phyloP scores from a whole-genome alignment of 2,888 invertebrate species.

The Microctonus brassicae region DNA sequence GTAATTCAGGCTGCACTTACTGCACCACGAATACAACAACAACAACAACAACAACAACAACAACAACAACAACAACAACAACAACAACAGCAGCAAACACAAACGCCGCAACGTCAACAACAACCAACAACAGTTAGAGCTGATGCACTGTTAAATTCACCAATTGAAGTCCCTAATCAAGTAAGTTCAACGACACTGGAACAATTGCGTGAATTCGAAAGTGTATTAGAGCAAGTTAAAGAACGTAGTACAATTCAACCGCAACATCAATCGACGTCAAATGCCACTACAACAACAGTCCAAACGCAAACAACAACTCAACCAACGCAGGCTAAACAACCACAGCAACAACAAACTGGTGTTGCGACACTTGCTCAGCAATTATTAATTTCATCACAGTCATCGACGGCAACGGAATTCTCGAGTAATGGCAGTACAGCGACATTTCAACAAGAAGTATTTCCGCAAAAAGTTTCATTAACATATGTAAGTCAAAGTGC shows the following conservation, averaged over 20 bases:
- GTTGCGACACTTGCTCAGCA: conserved; percentile 61
- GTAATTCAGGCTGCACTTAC: conserved; percentile 62
- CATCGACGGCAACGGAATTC: conserved; percentile 54
- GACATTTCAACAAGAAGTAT: conserved; percentile 60
- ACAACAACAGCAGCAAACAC: conserved; percentile 74
- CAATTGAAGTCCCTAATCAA: conserved; percentile 62
- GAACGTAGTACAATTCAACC: conserved; percentile 80
- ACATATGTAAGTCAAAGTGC: conserved; percentile 72
- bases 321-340: conserved; percentile 48
- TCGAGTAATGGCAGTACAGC: conserved; percentile 56
- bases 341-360: conserved; percentile 52
- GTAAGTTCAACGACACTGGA: conserved; percentile 83
- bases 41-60: conserved; percentile 55
- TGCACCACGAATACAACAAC: conserved; percentile 59
- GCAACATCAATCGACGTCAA: conserved; percentile 51
- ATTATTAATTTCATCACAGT: conserved; percentile 59
- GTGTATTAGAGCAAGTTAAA: conserved; percentile 85
- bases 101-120: conserved; percentile 71
- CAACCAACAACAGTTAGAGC: conserved; percentile 65
- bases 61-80: conserved; percentile 74
- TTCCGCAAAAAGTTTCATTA: conserved; percentile 71
- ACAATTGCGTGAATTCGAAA: conserved; percentile 84
- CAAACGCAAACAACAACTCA: conserved; percentile 61
- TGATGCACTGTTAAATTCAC: conserved; percentile 55
- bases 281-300: conserved; percentile 54